phyloP scores from a whole-genome alignment of 2,113 vertebrate species.

The Galbula dea region DNA sequence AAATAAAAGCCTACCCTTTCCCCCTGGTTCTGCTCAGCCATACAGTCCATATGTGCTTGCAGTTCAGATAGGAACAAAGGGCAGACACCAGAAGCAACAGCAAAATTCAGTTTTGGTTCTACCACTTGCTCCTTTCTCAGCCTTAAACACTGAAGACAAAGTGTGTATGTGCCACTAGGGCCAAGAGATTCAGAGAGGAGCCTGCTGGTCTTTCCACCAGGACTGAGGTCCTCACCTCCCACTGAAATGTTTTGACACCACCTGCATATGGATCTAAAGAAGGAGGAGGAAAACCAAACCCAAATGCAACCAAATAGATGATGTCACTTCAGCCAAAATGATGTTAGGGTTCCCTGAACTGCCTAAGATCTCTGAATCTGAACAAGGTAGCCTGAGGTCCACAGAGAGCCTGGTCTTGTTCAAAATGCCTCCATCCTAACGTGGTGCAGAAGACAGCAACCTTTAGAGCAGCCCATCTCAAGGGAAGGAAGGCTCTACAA shows the following conservation, averaged over 20 bases:
- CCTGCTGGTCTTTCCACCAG: background rate
- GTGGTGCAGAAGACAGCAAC: background rate
- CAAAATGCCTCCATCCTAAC: background rate
- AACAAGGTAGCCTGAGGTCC: background rate
- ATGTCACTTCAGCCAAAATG: background rate
- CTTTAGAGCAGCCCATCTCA: background rate
- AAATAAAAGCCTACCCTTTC: background rate
- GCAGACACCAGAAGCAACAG: background rate
- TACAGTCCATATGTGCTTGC: accelerated
- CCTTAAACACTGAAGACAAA: background rate
- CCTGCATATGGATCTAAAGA: background rate
- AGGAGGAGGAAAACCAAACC: background rate
- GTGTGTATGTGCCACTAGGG: background rate
- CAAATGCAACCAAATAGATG: background rate
- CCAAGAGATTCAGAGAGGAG: background rate
- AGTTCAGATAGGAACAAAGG: background rate
- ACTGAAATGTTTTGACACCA: background rate
- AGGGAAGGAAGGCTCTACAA: background rate
- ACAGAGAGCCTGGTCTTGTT: background rate
- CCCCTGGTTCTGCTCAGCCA: background rate
- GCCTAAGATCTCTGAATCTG: background rate
- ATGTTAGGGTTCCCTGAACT: background rate
- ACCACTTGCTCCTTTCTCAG: accelerated
- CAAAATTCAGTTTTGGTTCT: background rate
- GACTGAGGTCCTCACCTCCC: background rate